Evolutionary conservation across 2,888 invertebrate genomes (phyloP).

Genomic region (Hedychridium roseum): DNA sequence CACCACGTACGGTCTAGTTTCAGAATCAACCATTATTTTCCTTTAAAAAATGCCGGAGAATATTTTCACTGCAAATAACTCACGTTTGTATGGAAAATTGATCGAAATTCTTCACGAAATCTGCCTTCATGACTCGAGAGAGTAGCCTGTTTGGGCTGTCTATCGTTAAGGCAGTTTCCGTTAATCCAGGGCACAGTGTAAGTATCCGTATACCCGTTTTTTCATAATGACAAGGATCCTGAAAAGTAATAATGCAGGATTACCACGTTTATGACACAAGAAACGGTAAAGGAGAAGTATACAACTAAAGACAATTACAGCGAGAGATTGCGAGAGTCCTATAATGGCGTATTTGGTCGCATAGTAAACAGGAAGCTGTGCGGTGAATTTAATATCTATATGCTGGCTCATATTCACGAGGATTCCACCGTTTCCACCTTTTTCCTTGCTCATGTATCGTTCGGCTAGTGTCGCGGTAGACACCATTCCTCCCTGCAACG

Average conservation of each 20-base stretch:
- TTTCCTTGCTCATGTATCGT: conserved; percentile 59
- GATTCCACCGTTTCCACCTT: conserved; percentile 62
- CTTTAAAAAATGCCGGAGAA: not conserved
- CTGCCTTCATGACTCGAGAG: conserved; percentile 57
- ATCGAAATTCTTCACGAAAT: conserved; percentile 56
- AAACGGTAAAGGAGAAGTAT: no score
- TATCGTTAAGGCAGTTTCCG: conserved; percentile 56
- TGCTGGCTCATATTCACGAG: conserved; percentile 65
- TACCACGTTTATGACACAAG: no score
- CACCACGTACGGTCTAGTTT: conserved; percentile 50
- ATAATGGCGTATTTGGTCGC: conserved; percentile 60
- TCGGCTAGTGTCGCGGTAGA: conserved; percentile 58
- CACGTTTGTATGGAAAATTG: conserved; percentile 56
- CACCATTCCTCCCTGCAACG: conserved; percentile 52
- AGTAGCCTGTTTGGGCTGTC: conserved; percentile 54
- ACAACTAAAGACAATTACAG: conserved; percentile 46
- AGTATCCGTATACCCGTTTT: conserved; percentile 59
- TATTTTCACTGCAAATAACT: conserved; percentile 20
- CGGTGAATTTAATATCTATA: conserved; percentile 55
- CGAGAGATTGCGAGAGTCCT: conserved; percentile 50
- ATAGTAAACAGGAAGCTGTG: conserved; percentile 55
- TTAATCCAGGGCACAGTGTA: conserved; percentile 61
- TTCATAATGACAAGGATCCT: conserved; percentile 52
- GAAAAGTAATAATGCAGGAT: conserved; percentile 5
- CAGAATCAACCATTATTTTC: not conserved